These are phyloP conservation scores for Toxostoma redivivum DNA, from an alignment of 2,113 vertebrate species.

Conservation along the genomic window DNA sequence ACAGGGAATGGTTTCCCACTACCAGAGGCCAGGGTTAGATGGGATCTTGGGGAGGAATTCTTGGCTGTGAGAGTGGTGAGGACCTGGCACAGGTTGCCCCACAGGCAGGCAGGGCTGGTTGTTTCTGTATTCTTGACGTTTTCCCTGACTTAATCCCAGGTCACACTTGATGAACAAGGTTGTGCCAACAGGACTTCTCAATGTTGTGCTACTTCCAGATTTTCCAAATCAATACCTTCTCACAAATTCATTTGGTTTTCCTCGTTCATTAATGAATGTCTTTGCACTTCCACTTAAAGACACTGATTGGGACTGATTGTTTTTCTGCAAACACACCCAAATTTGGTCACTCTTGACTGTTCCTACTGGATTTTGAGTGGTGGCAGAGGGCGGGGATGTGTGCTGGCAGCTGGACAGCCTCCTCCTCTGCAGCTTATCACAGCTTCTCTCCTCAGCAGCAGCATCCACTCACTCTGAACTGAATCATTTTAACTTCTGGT, in stretches of 20 bases:
- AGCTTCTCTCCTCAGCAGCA: background rate
- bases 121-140: background rate
- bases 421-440: background rate
- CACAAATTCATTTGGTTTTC: background rate
- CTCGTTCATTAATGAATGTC: background rate
- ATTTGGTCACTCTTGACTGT: background rate
- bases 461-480: background rate
- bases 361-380: rapidly evolving
- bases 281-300: background rate
- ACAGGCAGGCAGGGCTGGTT: no score
- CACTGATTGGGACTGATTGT: background rate
- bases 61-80: background rate
- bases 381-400: background rate
- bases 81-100: background rate
- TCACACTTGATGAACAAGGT: background rate
- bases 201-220: background rate
- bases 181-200: background rate
- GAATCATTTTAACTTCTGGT: background rate
- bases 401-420: background rate
- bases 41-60: background rate
- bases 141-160: background rate
- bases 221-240: background rate
- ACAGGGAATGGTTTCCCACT: background rate
- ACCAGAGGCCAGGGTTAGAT: background rate
- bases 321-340: background rate